These are phyloP conservation scores for Dolichoris vasculosae DNA, from an alignment of 1,140 invertebrate species.

Conservation along the genomic window DNA sequence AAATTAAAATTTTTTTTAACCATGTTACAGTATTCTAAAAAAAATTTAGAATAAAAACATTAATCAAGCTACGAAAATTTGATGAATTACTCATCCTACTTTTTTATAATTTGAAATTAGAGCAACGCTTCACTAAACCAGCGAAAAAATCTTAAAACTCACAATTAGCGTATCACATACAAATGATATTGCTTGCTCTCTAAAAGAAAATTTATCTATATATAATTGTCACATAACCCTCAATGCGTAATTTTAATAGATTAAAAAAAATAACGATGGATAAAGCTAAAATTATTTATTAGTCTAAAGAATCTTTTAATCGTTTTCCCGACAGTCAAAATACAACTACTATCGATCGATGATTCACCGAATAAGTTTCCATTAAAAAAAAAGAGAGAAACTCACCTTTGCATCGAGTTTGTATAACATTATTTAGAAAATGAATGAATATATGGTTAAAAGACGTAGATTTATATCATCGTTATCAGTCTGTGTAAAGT, in stretches of 20 bases:
- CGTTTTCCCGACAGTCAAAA: constrained; percentile 46
- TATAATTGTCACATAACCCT: constrained; percentile 37
- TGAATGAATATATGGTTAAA: constrained; percentile 43
- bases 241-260: constrained; percentile 29
- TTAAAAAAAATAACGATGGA: constrained; percentile 43
- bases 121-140: constrained; percentile 29
- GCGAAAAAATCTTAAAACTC: constrained; percentile 39
- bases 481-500: constrained; percentile 61
- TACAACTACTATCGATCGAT: constrained; percentile 34
- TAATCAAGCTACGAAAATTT: constrained; percentile 6
- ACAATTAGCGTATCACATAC: constrained; percentile 46
- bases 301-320: constrained; percentile 47
- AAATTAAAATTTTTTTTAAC: constrained; percentile 24
- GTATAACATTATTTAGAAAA: constrained; percentile 31
- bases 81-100: not conserved
- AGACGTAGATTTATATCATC: constrained; percentile 47
- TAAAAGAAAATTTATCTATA: constrained; percentile 33
- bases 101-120: constrained; percentile 15
- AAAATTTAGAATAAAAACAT: constrained; percentile 34
- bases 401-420: constrained; percentile 31
- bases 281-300: constrained; percentile 45
- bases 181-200: constrained; percentile 48
- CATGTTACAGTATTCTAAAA: constrained; percentile 37
- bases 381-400: constrained; percentile 24
- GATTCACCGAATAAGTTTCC: constrained; percentile 20